Evolutionary conservation across 2,888 invertebrate genomes (phyloP), one percentile per base, ranked within the genome.

Genomic region (Heteropelma amictum): DNA sequence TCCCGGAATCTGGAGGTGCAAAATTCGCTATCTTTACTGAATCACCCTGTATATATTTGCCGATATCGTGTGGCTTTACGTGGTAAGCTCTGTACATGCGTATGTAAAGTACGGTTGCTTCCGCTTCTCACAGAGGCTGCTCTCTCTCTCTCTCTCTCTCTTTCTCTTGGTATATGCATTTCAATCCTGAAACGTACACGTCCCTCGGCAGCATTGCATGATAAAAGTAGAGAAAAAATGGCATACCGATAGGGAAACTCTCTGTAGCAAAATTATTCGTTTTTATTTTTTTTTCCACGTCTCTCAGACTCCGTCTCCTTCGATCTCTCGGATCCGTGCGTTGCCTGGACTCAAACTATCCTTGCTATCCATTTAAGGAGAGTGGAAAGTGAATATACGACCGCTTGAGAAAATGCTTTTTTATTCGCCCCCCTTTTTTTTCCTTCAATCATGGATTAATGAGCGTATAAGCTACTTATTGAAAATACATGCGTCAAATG

Each of bases 351-450:
- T 21, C 38, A 30, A 42, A 12, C 42, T 56, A 69, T 73, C 64
- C 58, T 64, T 64, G 64, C 28, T 7, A 42, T 19, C 69, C 51
- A 5, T 53, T 73, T 69, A 64, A 58, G 64, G 63, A 64, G 63
- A 69, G 56, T 69, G 56, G 73, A 64, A 73, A 73, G 73, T 53
- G 64, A 64, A 69, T 53, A 53, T 53, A 53, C 45, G 64, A 64
- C 69, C 35, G 38, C 42, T 51, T 30, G 19, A 23, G 26, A 30
- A 33, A 14, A 14, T 14, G 12, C 14, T 73, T 54, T 65, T 61
- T 28, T 64, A 35, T 47, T 56, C 38, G 4, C 14, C 8, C 19
- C 26, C 19, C 12, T 6, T 45, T 38, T 40, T 40, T 30, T 3
- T 17, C 21, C 51, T 60, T 58, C 51, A n/a, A 21, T 14, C 38